These are phyloP conservation scores for Ceraclea dissimilis DNA, from an alignment of 2,888 invertebrate species.

Conservation along the genomic window DNA sequence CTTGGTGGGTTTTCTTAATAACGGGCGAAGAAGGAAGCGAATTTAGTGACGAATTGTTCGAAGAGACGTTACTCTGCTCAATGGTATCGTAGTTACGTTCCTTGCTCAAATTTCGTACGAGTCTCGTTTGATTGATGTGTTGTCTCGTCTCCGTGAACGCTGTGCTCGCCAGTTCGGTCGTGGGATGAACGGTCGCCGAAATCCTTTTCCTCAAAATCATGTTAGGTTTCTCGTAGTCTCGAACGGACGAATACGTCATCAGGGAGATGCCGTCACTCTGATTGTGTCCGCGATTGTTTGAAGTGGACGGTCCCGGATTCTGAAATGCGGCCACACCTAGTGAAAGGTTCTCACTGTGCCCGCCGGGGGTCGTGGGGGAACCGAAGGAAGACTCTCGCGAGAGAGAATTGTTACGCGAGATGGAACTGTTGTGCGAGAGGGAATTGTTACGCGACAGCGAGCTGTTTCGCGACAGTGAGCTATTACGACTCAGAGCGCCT, in stretches of 20 bases:
- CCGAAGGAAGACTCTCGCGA: slow-evolving; percentile 13
- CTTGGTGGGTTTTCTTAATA: slow-evolving; percentile 10
- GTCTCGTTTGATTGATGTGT: slow-evolving; percentile 4
- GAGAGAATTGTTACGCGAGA: slow-evolving; percentile 7
- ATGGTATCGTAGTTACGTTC: slow-evolving; percentile 23
- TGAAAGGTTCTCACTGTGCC: slow-evolving; percentile 10
- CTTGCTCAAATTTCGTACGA: slow-evolving; percentile 19
- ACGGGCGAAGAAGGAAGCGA: slow-evolving; percentile 23
- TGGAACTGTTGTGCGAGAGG: background rate
- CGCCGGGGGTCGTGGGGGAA: background rate
- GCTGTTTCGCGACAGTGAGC: background rate
- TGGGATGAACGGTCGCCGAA: slow-evolving; percentile 24
- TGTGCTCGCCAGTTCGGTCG: slow-evolving; percentile 20
- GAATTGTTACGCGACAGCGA: background rate
- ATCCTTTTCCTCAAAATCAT: slow-evolving; percentile 24
- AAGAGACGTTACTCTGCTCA: slow-evolving; percentile 22
- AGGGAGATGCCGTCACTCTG: slow-evolving; percentile 14
- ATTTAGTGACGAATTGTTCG: slow-evolving; percentile 22
- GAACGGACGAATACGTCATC: slow-evolving; percentile 6
- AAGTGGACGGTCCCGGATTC: slow-evolving; percentile 14
- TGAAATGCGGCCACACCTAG: slow-evolving; percentile 19
- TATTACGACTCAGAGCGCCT: background rate
- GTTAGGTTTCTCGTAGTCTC: slow-evolving; percentile 22
- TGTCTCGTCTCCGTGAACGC: slow-evolving; percentile 19
- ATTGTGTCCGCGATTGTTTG: slow-evolving; percentile 11